Evolutionary conservation across 2,888 invertebrate genomes (phyloP), one percentile per base, ranked within the genome.

Genomic region (Microchrysa polita): DNA sequence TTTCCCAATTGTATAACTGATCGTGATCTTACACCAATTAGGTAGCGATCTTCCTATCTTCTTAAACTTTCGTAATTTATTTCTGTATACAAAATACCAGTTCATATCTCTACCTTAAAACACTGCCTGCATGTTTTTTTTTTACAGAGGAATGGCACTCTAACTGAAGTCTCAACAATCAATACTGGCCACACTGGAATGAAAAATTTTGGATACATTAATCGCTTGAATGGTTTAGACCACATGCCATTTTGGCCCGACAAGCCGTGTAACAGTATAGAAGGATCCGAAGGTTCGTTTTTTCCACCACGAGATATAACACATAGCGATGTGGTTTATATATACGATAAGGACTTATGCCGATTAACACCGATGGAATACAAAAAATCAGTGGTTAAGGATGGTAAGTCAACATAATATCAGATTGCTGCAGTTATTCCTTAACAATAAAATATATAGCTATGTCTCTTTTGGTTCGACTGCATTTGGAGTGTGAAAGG

Each of bases 291-390:
- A 86, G 94, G 94, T 0, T 94, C 94, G 0, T 93, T 95, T 84
- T 95, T 94, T 81, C 94, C 94, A 0, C 94, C 94, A 0, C 88
- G 93, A 0, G 88, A 91, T 44, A 86, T 88, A 75, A 92, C 92
- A 18, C 88, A 90, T 74, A 86, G 88, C 0, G 90, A 94, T 80
- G 85, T 89, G 0, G 88, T 94, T 16, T 88, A 93, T 78, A 84
- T 96, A 0, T 96, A 93, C 82, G 94, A 95, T 81, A 94, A 94
- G 81, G 95, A 96, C 81, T 84, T 96, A 57, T 96, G 96, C 81
- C 88, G 95, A 74, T 90, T 91, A 0, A 83, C 94, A 79, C 94
- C 94, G 0, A 82, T 95, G 74, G 86, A 91, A 77, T 94, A 93
- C 82, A 86, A 90, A 18, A 87, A 89, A 34, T 88, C 90, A 59